Percentiles rank a stretch among this genome's conserved stretches.
phyloP scores from a whole-genome alignment of 2,113 vertebrate species.

The Callipepla squamata region DNA sequence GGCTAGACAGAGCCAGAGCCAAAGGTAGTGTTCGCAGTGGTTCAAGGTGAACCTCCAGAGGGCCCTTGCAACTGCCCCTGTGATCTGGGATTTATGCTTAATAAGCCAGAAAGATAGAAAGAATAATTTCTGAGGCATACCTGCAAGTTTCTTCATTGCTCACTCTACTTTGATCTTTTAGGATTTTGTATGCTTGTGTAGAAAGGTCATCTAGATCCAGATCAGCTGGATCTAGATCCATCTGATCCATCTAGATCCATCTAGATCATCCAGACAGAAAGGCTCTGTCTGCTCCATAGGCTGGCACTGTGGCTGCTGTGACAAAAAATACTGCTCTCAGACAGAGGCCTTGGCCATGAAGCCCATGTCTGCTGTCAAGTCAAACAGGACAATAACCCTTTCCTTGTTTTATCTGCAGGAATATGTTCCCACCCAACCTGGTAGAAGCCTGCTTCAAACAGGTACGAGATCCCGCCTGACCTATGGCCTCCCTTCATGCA shows the following conservation, averaged over 20 bases:
- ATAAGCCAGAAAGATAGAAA: not conserved
- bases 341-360: not conserved
- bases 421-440: slow-evolving; percentile 97
- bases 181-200: not conserved
- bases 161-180: not conserved
- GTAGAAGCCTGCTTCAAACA: slow-evolving; percentile 98
- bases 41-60: not conserved
- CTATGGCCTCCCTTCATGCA: accelerated
- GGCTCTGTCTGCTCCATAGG: not conserved
- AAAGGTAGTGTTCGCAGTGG: not conserved
- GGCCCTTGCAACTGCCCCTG: not conserved
- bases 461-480: slow-evolving; percentile 76
- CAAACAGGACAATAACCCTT: not conserved
- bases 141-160: not conserved
- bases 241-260: too few species aligned
- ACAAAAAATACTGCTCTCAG: not conserved
- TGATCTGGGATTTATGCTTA: not conserved
- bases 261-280: not conserved
- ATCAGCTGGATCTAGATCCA: too few species aligned
- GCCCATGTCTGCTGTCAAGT: not conserved
- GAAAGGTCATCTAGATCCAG: not conserved
- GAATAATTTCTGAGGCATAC: not conserved
- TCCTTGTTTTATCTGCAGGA: slow-evolving; percentile 79
- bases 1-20: not conserved
- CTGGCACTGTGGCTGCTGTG: not conserved